Conservation (phyloP, 2,888 invertebrate species). For the Melipona bicolor region DNA sequence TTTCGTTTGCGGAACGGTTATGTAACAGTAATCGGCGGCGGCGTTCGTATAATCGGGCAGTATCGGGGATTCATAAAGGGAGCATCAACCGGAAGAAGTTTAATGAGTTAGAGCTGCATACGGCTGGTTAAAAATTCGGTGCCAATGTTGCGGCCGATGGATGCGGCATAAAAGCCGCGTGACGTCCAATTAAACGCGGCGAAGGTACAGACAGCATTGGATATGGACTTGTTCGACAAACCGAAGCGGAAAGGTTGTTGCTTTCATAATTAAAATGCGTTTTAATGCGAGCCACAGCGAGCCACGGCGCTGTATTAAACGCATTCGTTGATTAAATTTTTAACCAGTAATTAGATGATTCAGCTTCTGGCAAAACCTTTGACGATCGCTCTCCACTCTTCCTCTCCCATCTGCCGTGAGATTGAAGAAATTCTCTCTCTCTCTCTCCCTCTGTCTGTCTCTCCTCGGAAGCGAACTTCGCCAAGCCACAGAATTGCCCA, state of each 20-base stretch:
- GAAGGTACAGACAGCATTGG: constrained; percentile 52
- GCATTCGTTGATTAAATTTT: constrained; percentile 39
- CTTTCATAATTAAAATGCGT: constrained; percentile 56
- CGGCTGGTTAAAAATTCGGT: constrained; percentile 43
- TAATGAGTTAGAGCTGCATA: constrained; percentile 35
- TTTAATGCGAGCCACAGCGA: constrained; percentile 26
- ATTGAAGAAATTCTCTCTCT: neutral
- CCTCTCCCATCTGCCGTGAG: neutral
- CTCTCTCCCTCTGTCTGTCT: too few species aligned
- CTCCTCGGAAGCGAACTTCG: neutral
- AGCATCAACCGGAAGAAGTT: neutral
- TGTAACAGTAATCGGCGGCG: constrained; percentile 12
- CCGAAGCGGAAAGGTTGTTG: constrained; percentile 23
- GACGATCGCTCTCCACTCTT: neutral
- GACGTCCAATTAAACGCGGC: constrained; percentile 47
- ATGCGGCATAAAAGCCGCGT: constrained; percentile 42
- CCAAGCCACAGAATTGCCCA: neutral
- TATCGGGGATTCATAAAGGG: constrained; percentile 11
- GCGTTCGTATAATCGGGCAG: neutral
- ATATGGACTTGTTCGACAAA: constrained; percentile 37
- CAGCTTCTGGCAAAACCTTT: neutral
- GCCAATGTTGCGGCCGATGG: constrained; percentile 28
- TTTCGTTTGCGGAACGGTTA: neutral
- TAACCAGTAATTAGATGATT: constrained; percentile 35
- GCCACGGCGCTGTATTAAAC: constrained; percentile 10